phyloP scores from a whole-genome alignment of 1,140 invertebrate genomes.

The Hyposmocoma kahamanoa region DNA sequence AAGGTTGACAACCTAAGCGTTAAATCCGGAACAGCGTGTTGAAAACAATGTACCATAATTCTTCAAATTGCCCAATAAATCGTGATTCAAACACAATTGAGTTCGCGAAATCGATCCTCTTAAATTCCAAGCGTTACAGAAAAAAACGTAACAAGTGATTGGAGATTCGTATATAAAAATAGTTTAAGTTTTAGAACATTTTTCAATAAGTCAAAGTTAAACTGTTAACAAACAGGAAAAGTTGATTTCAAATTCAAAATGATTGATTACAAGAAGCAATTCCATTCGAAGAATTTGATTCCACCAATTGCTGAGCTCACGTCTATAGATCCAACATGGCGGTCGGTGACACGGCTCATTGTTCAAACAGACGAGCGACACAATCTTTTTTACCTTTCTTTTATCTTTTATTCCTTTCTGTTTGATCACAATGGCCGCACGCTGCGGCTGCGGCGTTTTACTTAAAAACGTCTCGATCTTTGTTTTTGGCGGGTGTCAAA shows the following conservation, averaged over 20 bases:
- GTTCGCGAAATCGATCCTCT: neutral
- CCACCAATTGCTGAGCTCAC: constrained; percentile 18
- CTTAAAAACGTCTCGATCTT: constrained; percentile 38
- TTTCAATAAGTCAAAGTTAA: too few species aligned
- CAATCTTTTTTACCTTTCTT: constrained; percentile 54
- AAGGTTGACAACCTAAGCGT: neutral
- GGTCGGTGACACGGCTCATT: constrained; percentile 59
- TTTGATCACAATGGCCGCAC: constrained; percentile 48
- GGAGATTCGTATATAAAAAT: too few species aligned
- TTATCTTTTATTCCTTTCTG: constrained; percentile 51
- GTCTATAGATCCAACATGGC: constrained; percentile 54
- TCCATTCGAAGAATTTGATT: constrained; percentile 1
- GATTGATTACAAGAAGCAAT: neutral
- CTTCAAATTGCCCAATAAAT: neutral
- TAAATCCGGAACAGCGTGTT: neutral
- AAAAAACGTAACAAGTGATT: too few species aligned
- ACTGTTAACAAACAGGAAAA: too few species aligned
- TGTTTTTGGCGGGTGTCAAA: constrained; percentile 15
- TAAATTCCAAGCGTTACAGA: too few species aligned
- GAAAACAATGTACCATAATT: neutral
- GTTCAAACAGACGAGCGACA: constrained; percentile 64
- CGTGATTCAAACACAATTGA: neutral
- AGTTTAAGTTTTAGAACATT: too few species aligned
- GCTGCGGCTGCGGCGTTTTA: constrained; percentile 46
- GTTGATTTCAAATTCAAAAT: too few species aligned